Base-by-base conservation (phyloP, 2,888 invertebrate species). In the Protonemura montana region DNA sequence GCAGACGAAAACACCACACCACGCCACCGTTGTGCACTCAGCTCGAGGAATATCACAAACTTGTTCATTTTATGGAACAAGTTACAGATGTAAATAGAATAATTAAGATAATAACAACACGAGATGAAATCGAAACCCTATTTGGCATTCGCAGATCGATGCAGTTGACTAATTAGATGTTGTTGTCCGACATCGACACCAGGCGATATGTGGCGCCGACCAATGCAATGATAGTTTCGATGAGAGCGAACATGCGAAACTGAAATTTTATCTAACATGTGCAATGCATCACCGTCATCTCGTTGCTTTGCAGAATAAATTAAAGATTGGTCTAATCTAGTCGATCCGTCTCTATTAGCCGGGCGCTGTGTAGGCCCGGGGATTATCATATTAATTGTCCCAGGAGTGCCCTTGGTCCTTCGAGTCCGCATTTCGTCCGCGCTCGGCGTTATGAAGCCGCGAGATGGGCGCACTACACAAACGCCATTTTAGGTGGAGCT, bases 81-180 rank as follows among this genome's bases (percentile, higher is more conserved):
- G 27, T 26, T 27, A 78, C 78, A 78, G 78, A 78, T 78, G 78
- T 78, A 78, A 78, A 28, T 28, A 78, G 78, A 78, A 78, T 78
- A 78, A 78, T 78, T 28, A 78, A 78, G 78, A 78, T 78, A 78
- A 78, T 78, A 78, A 78, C 78, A 28, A 78, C 78, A 78, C 16
- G 78, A 10, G 78, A 26, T 78, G 27, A 78, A 78, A 78, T 78
- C 5, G 78, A 78, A 25, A 59, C 59, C 59, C 78, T 78, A 28
- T 27, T 78, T 28, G 21, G 76, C 76, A 25, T 76, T 25, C 26
- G 28, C 78, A 26, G 28, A 78, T 26, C 28, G 78, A 78, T 35
- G 10, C 35, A 35, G 35, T 21, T 21, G 59, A 13, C 59, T 59
- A 59, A 59, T 59, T 59, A 59, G 59, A 59, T 59, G 35, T 35